These are phyloP conservation scores for Gymnocypris eckloni DNA, from an alignment of 2,797 vertebrate species.

Conservation along the genomic window DNA sequence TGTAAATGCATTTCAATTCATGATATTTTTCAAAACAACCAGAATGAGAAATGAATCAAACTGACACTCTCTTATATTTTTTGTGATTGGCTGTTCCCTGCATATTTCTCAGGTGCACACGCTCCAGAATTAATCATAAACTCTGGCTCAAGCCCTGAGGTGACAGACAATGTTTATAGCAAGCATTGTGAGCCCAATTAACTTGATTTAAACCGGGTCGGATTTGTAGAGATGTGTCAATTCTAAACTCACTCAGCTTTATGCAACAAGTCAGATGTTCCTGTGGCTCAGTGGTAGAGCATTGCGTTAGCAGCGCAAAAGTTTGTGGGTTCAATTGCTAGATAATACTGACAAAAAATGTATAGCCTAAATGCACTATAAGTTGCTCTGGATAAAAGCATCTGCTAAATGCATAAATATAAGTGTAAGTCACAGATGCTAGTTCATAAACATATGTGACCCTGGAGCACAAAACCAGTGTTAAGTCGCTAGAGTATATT, in stretches of 20 bases:
- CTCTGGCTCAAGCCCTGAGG: conserved; percentile 6
- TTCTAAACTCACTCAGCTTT: background rate
- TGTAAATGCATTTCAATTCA: background rate
- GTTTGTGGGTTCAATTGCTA: too few species aligned
- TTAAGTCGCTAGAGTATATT: too few species aligned
- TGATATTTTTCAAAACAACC: background rate
- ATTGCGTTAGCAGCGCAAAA: too few species aligned
- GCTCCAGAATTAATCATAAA: background rate
- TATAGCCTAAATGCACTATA: too few species aligned
- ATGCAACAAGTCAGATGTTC: background rate
- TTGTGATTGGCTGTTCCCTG: background rate
- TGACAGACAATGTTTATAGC: background rate
- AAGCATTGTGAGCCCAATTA: background rate
- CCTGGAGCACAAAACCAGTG: too few species aligned
- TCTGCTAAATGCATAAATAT: too few species aligned
- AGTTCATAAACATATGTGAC: too few species aligned
- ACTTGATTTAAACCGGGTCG: background rate
- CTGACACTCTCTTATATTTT: background rate
- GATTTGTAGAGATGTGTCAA: background rate
- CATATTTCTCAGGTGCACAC: background rate
- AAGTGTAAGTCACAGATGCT: too few species aligned
- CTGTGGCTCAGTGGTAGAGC: too few species aligned
- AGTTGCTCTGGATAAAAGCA: too few species aligned
- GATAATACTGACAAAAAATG: too few species aligned
- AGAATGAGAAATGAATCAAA: background rate